Evolutionary conservation across 2,888 invertebrate genomes (phyloP).

Genomic region (Elegia similella): DNA sequence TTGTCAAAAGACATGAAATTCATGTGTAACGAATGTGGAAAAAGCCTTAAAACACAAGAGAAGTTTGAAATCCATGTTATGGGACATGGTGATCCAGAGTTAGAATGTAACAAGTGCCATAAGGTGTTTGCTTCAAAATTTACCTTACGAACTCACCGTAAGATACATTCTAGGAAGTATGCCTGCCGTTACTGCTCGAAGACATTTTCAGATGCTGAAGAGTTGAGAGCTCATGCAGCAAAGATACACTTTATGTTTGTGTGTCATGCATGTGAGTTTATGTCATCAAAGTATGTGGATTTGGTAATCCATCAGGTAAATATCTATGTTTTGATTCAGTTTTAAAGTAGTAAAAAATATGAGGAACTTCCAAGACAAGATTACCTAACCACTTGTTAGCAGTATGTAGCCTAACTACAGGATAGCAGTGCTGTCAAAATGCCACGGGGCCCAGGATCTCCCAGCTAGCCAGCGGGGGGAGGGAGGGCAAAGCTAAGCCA

Average conservation of each 20-base stretch:
- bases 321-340: no score
- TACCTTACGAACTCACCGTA: conserved; percentile 61
- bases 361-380: no score
- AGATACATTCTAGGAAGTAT: conserved; percentile 59
- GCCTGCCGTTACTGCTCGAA: conserved; percentile 54
- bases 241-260: conserved; percentile 49
- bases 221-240: conserved; percentile 45
- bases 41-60: conserved; percentile 54
- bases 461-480: no score
- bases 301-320: conserved; percentile 36
- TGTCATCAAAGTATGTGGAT: conserved; percentile 35
- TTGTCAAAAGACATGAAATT: conserved; percentile 39
- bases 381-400: no score
- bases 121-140: conserved; percentile 74
- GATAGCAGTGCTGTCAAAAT: no score
- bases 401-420: no score
- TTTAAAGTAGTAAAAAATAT: no score
- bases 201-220: conserved; percentile 42
- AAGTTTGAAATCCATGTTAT: conserved; percentile 64
- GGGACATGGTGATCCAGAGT: conserved; percentile 69
- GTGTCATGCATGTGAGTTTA: conserved; percentile 50
- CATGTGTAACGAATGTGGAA: conserved; percentile 61
- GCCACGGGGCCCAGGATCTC: no score
- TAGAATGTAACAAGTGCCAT: conserved; percentile 66
- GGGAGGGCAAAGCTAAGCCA: no score